These are phyloP conservation scores for Globicephala melas DNA, from an alignment of 2,113 vertebrate genomes.

Conservation along the genomic window DNA sequence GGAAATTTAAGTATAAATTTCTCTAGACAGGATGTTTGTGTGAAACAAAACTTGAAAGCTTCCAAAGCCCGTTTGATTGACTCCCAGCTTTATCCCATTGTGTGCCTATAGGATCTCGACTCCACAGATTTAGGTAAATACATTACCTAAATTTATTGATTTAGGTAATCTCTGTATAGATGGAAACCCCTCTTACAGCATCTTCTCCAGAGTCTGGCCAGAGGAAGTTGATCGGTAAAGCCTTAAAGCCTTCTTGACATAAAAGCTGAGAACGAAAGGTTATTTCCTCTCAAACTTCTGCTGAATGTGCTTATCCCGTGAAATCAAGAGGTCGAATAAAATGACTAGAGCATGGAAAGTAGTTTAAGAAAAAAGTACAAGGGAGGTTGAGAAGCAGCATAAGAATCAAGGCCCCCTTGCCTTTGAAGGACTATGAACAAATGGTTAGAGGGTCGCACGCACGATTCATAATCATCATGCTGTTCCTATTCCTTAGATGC, in stretches of 20 bases:
- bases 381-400: not conserved
- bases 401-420: not conserved
- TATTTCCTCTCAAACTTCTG: not conserved
- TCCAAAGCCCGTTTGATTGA: not conserved
- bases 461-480: too few relatives aligned
- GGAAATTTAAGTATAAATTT: not conserved
- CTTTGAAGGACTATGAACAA: not conserved
- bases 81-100: not conserved
- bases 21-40: not conserved
- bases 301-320: not conserved
- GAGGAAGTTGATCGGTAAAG: not conserved
- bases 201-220: not conserved
- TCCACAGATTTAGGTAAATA: not conserved
- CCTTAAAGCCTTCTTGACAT: not conserved
- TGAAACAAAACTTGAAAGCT: not conserved
- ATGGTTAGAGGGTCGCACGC: not conserved
- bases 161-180: not conserved
- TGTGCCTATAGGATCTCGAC: not conserved
- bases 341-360: not conserved
- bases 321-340: conserved; percentile 13
- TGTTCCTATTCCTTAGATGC: not conserved
- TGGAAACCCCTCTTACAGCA: not conserved
- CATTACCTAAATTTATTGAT: not conserved
- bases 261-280: not conserved
- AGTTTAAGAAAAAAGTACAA: not conserved